phyloP scores from a whole-genome alignment of 2,797 vertebrate genomes.

The Danio kyathit region DNA sequence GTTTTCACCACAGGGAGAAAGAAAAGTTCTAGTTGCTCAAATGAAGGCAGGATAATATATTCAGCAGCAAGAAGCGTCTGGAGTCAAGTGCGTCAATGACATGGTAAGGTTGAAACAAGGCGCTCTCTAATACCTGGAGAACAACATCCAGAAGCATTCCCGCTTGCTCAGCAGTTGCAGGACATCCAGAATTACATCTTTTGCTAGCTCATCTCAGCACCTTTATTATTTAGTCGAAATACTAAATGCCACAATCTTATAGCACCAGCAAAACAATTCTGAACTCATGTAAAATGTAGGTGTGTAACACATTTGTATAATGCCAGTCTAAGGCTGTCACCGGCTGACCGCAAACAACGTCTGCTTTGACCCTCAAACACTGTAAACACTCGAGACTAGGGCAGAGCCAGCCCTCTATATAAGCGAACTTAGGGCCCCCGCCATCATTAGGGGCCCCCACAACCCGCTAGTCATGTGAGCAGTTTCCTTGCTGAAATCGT shows the following conservation, averaged over 20 bases:
- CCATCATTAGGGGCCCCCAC: too few species aligned
- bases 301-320: neutral
- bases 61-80: neutral
- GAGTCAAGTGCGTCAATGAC: neutral
- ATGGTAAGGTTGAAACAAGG: neutral
- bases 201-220: neutral
- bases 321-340: neutral
- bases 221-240: neutral
- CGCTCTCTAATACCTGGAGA: neutral
- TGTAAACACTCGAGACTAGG: too few species aligned
- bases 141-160: neutral
- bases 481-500: too few species aligned
- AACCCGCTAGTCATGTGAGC: too few species aligned
- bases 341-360: neutral
- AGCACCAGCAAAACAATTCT: too few species aligned
- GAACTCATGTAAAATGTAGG: too few species aligned
- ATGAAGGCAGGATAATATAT: neutral
- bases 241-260: too few species aligned
- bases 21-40: conserved; percentile 16
- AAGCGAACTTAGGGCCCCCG: too few species aligned
- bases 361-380: neutral
- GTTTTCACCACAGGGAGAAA: conserved; percentile 22
- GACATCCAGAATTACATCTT: conserved; percentile 5
- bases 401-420: too few species aligned
- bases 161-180: neutral